Percentiles rank a stretch among this genome's conserved stretches.
phyloP scores from a whole-genome alignment of 92 coral and sea anemone species.

The Desmophyllum pertusum region DNA sequence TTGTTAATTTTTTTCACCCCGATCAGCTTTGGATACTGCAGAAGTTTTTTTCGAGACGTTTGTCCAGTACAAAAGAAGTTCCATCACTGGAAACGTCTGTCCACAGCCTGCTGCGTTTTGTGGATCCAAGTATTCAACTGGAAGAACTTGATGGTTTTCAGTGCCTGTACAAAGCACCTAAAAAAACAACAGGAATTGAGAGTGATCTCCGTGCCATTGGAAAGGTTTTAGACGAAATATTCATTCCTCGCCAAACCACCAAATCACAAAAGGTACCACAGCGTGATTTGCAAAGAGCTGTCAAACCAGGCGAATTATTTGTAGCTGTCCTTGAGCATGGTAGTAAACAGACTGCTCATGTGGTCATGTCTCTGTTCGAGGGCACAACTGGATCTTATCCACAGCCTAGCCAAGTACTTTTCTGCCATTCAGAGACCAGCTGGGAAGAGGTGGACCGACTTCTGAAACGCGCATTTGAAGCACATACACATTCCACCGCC shows the following conservation, averaged over 20 bases:
- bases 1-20: conserved; percentile 83
- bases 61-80: conserved; percentile 2
- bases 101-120: conserved; percentile 61
- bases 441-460: conserved; percentile 93
- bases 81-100: not conserved
- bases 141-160: conserved; percentile 52
- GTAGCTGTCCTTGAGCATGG: conserved; percentile 85
- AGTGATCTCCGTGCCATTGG: conserved; percentile 71
- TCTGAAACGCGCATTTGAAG: conserved; percentile 83
- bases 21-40: conserved; percentile 82
- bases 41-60: conserved; percentile 52
- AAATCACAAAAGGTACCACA: not conserved
- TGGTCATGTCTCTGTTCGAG: conserved; percentile 81
- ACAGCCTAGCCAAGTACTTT: conserved; percentile 83
- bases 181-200: conserved; percentile 23
- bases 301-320: conserved; percentile 83
- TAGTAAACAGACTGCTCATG: conserved; percentile 80
- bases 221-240: conserved; percentile 64
- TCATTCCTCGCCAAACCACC: conserved; percentile 30
- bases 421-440: conserved; percentile 82
- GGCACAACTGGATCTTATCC: conserved; percentile 74
- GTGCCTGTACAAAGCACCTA: conserved; percentile 47
- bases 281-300: conserved; percentile 58
- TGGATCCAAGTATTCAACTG: conserved; percentile 56
- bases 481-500: conserved; percentile 45